Evolutionary conservation across 2,113 vertebrate genomes (phyloP).

Genomic region (Lagopus leucura): DNA sequence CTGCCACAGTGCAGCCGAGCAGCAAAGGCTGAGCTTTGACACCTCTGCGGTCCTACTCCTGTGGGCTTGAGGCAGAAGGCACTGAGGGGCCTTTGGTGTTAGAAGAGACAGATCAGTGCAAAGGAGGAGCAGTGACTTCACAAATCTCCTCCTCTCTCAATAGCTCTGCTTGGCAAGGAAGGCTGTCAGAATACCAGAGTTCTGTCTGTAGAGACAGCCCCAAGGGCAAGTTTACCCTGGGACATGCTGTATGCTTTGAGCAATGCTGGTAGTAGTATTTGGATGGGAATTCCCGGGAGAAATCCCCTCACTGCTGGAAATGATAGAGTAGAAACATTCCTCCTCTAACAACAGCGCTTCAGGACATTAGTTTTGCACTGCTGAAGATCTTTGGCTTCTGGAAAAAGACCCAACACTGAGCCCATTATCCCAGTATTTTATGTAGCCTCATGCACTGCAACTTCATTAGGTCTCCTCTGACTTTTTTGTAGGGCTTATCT

Average conservation of each 20-base stretch:
- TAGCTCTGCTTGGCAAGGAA: background rate
- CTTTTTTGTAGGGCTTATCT: background rate
- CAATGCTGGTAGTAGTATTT: background rate
- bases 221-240: background rate
- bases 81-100: background rate
- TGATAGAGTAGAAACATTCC: background rate
- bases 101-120: background rate
- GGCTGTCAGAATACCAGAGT: conserved; percentile 7
- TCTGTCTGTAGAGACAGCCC: background rate
- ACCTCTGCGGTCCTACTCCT: fast-evolving
- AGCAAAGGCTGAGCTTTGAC: background rate
- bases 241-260: background rate
- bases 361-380: background rate
- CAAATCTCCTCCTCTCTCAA: conserved; percentile 5
- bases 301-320: conserved; percentile 35
- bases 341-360: background rate
- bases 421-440: conserved; percentile 1
- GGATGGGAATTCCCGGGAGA: conserved; percentile 50
- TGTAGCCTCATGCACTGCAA: background rate
- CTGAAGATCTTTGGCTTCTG: background rate
- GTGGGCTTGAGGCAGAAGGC: fast-evolving
- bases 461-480: background rate
- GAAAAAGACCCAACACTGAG: background rate
- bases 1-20: background rate
- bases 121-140: background rate